Conservation (phyloP, 2,113 vertebrate genomes). For the Vombatus ursinus region DNA sequence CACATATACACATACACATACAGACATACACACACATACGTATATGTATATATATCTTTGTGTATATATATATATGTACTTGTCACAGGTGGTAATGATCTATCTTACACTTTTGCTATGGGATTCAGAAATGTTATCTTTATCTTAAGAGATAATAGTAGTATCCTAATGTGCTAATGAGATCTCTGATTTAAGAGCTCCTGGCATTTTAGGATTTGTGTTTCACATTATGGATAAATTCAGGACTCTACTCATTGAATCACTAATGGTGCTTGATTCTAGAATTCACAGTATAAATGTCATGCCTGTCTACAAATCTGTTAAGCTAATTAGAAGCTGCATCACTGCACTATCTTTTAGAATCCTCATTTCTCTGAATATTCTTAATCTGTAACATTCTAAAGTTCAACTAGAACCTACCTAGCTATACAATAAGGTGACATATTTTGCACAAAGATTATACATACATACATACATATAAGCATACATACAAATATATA, state of each 20-base stretch:
- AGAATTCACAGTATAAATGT: conserved; percentile 70
- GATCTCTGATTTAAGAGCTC: conserved; percentile 47
- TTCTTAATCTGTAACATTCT: conserved; percentile 27
- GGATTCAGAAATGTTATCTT: conserved; percentile 9
- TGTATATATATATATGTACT: not conserved
- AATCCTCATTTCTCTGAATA: not conserved
- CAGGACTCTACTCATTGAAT: conserved; percentile 53
- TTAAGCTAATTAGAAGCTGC: conserved; percentile 59
- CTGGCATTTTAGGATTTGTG: not conserved
- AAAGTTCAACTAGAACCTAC: conserved; percentile 48
- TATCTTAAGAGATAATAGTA: not conserved
- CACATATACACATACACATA: not conserved
- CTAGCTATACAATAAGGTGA: not conserved
- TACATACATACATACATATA: not conserved
- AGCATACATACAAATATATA: too few relatives aligned
- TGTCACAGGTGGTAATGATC: not conserved
- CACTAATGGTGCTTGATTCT: conserved; percentile 48
- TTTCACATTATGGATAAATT: conserved; percentile 52
- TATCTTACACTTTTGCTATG: not conserved
- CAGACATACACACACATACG: not conserved
- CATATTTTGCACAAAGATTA: not conserved
- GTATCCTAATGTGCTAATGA: not conserved
- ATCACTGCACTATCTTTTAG: conserved; percentile 48
- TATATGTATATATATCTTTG: not conserved
- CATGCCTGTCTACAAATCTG: conserved; percentile 64